A percentile compares a stretch with the other conserved stretches of the same genome.
Evolutionary conservation across 2,113 vertebrate species (phyloP).

Genomic region (Bostrychus sinensis): DNA sequence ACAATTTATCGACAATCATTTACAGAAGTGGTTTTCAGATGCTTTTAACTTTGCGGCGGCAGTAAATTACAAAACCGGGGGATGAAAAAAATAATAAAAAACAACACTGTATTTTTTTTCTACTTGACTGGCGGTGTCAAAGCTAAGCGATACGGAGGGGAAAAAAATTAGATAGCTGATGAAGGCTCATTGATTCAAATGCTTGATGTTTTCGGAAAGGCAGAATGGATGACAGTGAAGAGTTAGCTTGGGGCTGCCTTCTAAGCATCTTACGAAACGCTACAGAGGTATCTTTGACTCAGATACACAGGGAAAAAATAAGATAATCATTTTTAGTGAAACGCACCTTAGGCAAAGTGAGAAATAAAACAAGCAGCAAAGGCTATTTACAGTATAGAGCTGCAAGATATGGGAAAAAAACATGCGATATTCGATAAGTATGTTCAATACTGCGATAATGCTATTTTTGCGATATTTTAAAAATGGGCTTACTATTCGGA

Average conservation of each 20-base stretch:
- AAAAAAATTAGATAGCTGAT: conserved; percentile 70
- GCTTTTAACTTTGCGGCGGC: conserved; percentile 74
- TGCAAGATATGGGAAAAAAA: too few species aligned
- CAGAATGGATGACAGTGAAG: conserved; percentile 59
- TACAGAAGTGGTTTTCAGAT: conserved; percentile 78
- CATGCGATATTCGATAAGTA: too few species aligned
- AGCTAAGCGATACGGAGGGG: conserved; percentile 57
- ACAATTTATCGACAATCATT: conserved; percentile 79
- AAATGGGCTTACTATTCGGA: too few species aligned
- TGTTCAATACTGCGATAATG: too few species aligned
- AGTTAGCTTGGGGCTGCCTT: conserved; percentile 56
- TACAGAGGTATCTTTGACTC: conserved; percentile 38
- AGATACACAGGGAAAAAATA: conserved; percentile 32
- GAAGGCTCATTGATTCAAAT: conserved; percentile 75
- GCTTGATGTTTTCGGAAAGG: conserved; percentile 69
- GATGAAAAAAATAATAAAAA: conserved; percentile 27
- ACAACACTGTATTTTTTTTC: conserved; percentile 64
- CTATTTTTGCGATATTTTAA: too few species aligned
- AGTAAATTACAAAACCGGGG: conserved; percentile 70
- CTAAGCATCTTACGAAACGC: conserved; percentile 32
- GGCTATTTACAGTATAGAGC: conserved; percentile 12
- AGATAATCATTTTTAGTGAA: conserved; percentile 53
- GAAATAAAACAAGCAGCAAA: background rate
- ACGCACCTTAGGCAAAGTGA: conserved; percentile 53
- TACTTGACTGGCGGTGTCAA: conserved; percentile 54